Conservation (phyloP, 1,140 invertebrate genomes). For the Lasioglossum baleicum region DNA sequence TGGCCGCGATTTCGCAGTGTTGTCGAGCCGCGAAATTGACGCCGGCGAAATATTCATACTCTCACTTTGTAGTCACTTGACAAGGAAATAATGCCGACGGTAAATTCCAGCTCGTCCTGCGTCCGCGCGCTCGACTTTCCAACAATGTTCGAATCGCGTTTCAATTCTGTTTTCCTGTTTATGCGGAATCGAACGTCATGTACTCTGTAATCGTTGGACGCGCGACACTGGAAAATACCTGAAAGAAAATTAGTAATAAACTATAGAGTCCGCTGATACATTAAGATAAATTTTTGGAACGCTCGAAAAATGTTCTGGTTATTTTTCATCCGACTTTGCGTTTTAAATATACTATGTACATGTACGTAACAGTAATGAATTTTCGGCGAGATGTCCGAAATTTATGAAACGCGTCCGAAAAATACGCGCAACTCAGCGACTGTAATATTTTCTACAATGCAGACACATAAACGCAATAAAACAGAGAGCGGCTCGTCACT, state of each 20-base stretch:
- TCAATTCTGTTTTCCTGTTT: neutral
- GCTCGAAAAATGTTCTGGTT: neutral
- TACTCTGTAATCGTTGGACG: no score
- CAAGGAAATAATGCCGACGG: conserved; percentile 12
- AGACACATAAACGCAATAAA: no score
- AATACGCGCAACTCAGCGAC: neutral
- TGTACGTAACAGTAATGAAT: neutral
- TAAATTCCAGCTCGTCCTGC: conserved; percentile 1
- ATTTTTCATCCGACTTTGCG: neutral
- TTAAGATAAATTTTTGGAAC: neutral
- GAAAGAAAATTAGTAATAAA: no score
- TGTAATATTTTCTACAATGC: neutral
- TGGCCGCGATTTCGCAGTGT: neutral
- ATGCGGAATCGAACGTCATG: no score
- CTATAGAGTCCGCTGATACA: neutral
- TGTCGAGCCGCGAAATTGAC: conserved; percentile 30
- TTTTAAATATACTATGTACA: neutral
- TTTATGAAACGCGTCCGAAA: neutral
- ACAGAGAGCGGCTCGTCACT: neutral
- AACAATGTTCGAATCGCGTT: neutral
- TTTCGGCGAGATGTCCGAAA: neutral
- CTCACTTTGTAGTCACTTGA: conserved; percentile 7
- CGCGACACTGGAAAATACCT: no score
- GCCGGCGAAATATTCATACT: neutral
- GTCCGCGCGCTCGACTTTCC: no score